Conservation (phyloP, 1,140 invertebrate species). For the Caenorhabditis latens region DNA sequence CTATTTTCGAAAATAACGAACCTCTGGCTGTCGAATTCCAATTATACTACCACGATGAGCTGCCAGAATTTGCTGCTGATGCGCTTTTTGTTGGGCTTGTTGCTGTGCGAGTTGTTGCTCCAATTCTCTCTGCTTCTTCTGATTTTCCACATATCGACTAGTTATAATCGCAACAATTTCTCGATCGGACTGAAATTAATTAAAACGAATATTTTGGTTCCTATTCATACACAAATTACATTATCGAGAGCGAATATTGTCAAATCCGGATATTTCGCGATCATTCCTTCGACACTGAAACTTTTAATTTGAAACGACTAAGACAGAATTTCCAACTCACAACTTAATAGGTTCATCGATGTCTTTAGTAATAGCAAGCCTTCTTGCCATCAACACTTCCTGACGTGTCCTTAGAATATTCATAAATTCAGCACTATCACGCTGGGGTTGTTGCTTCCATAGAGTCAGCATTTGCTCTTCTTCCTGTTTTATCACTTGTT, state of each 20-base stretch:
- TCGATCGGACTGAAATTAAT: background rate
- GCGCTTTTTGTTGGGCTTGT: background rate
- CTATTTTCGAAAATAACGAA: background rate
- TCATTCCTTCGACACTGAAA: background rate
- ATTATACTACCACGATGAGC: background rate
- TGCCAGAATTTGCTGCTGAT: background rate
- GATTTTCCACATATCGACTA: background rate
- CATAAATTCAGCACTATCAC: background rate
- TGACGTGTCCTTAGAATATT: background rate
- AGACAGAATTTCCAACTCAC: background rate
- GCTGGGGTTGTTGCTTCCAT: too few relatives aligned
- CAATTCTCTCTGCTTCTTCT: background rate
- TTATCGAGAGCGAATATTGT: background rate
- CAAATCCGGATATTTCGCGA: background rate
- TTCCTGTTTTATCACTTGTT: too few relatives aligned
- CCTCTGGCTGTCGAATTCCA: conserved; percentile 8
- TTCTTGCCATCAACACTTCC: background rate
- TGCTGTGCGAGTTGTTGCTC: too few relatives aligned
- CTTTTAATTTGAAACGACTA: background rate
- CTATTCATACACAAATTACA: background rate
- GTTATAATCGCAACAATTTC: background rate
- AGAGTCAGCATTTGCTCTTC: too few relatives aligned
- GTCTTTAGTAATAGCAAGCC: background rate
- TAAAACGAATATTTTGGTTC: background rate
- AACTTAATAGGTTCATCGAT: background rate